Evolutionary conservation across 1,140 invertebrate genomes (phyloP), one percentile per base, ranked within the genome.

Genomic region (Habropoda laboriosa): DNA sequence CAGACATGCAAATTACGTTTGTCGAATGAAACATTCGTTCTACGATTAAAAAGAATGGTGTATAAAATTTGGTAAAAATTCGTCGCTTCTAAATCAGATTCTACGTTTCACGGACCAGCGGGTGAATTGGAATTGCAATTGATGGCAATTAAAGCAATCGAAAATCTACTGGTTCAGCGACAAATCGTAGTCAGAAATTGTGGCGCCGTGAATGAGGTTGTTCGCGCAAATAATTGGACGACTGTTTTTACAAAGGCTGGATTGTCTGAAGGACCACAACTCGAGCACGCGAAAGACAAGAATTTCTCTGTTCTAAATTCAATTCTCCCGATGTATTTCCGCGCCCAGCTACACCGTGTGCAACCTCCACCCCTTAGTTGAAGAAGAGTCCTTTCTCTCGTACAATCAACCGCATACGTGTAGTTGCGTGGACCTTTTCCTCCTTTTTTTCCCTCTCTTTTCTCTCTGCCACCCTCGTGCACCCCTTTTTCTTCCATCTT

Each of bases 311-410:
- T 16, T 49, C 24, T 5, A 51, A 78, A 71, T 78, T 71, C 64
- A 78, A 78, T 78, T 71, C 51, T 32, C 42, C 40, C 30, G n/a
- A 66, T 57, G 64, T 47, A 70, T 57, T 24, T 40, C 38, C 64
- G 51, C 55, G n/a, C n/a, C n/a, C n/a, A 40, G 45, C 70, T 18
- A 18, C 32, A 49, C 38, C 42, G 21, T 16, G 5, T 38, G 30
- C 16, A 45, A 66, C 49, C 51, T n/a, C n/a, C n/a, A n/a, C n/a
- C n/a, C n/a, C n/a, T n/a, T n/a, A n/a, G 18, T 51, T 8, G 32
- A 13, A 18, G 42, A 70, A 70, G 64, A 77, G 45, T 30, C 63
- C 38, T 76, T 76, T 35, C 67, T 27, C 27, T 3, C 12, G 51
- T 42, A 42, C 74, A 76, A 76, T 76, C 55, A 70, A 18, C 8